A percentile compares a stretch with the other conserved stretches of the same genome.
Evolutionary conservation across 2,113 vertebrate genomes (phyloP).

Genomic region (Psittacus erithacus): DNA sequence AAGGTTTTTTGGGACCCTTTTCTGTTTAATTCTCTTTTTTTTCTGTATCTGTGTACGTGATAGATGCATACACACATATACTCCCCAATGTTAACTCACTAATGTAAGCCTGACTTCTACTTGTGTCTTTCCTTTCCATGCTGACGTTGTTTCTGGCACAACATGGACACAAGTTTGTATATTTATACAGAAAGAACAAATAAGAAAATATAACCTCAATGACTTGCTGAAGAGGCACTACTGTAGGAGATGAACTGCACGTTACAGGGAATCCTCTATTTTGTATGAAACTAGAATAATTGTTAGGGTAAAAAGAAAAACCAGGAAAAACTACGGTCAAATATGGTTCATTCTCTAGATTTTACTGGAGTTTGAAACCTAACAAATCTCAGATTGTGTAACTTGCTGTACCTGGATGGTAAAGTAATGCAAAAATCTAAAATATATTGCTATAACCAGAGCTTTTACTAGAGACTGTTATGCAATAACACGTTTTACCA

Average conservation of each 20-base stretch:
- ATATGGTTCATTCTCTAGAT: background rate
- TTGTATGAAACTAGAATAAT: background rate
- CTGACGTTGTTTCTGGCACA: background rate
- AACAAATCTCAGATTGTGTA: background rate
- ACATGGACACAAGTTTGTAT: rapidly evolving
- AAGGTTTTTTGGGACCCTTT: background rate
- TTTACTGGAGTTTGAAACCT: background rate
- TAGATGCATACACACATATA: background rate
- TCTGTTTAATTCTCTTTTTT: background rate
- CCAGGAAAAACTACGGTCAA: background rate
- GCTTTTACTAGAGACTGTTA: background rate
- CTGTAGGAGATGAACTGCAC: background rate
- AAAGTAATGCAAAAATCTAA: background rate
- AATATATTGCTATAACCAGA: background rate
- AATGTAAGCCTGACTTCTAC: background rate
- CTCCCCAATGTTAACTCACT: background rate
- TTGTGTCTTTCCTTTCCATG: background rate
- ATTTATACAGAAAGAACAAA: background rate
- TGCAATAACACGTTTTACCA: background rate
- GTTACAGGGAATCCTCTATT: background rate
- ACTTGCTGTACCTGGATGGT: background rate
- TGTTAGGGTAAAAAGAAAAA: background rate
- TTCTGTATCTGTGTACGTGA: rapidly evolving
- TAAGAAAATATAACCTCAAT: background rate
- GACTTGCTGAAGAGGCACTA: background rate